phyloP scores from a whole-genome alignment of 1,140 invertebrate genomes.

The Temnothorax nylanderi region DNA sequence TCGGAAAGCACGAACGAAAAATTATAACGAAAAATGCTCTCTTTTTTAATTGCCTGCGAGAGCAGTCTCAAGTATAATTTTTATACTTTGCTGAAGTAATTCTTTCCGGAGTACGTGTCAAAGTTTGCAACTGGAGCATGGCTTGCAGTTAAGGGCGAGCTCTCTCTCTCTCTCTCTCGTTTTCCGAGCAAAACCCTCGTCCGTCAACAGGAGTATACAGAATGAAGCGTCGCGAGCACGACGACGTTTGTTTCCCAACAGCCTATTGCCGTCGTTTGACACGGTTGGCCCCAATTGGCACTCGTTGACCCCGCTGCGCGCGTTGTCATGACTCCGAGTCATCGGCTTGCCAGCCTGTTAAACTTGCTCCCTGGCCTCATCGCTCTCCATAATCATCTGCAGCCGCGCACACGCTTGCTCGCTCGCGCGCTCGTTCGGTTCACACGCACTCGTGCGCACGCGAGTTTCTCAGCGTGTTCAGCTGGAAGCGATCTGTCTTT shows the following conservation, averaged over 20 bases:
- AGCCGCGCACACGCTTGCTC: conserved; percentile 35
- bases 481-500: neutral
- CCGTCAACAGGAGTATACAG: conserved; percentile 39
- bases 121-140: neutral
- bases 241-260: conserved; percentile 84
- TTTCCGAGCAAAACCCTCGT: neutral
- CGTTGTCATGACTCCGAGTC: conserved; percentile 84
- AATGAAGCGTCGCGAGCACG: conserved; percentile 45
- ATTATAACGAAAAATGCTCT: neutral
- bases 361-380: conserved; percentile 82
- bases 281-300: conserved; percentile 83
- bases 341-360: conserved; percentile 83
- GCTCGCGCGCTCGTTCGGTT: conserved; percentile 20
- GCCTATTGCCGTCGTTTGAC: conserved; percentile 83
- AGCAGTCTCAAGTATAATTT: neutral
- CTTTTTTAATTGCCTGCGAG: neutral
- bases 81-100: neutral
- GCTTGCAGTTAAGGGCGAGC: neutral
- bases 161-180: conserved; percentile 5
- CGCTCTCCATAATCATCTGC: conserved; percentile 76
- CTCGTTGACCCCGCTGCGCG: conserved; percentile 81
- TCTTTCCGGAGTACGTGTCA: neutral
- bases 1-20: too few species aligned
- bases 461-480: conserved; percentile 30
- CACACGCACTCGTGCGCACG: conserved; percentile 13